Conservation (phyloP, 30 jellyfish, hydroid and myxozoan species). For the Aurelia coerulea region DNA sequence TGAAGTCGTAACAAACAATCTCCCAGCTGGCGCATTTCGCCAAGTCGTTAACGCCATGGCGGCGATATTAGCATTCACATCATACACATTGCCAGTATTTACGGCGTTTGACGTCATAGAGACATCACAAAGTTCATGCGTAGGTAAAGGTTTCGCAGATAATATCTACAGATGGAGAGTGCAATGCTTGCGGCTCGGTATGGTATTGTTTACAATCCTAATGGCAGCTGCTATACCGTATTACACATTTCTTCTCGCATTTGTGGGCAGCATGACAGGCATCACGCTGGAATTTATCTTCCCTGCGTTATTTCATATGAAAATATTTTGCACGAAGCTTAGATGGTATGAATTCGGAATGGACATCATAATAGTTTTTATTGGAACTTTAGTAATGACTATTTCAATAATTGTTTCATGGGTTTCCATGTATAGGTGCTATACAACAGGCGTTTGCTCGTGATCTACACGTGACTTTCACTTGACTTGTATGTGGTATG, state of each 20-base stretch:
- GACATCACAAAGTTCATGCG: conserved; percentile 65
- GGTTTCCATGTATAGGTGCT: conserved; percentile 89
- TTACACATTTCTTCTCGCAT: conserved; percentile 81
- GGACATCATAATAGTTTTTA: conserved; percentile 81
- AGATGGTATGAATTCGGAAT: conserved; percentile 87
- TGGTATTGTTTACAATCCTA: conserved; percentile 77
- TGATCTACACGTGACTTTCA: no score
- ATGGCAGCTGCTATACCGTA: conserved; percentile 96
- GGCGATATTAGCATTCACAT: conserved; percentile 90
- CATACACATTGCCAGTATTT: conserved; percentile 92
- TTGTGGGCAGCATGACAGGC: conserved; percentile 93
- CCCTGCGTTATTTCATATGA: conserved; percentile 94
- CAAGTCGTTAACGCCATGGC: conserved; percentile 95
- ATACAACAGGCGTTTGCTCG: neutral
- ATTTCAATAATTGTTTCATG: conserved; percentile 97
- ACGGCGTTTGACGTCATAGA: conserved; percentile 95
- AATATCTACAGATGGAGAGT: conserved; percentile 81
- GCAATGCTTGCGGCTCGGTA: conserved; percentile 63
- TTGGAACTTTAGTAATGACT: conserved; percentile 92
- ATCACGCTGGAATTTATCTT: conserved; percentile 86
- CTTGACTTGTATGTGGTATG: no score
- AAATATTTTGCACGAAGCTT: conserved; percentile 77
- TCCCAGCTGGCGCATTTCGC: conserved; percentile 88
- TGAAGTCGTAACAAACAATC: conserved; percentile 90
- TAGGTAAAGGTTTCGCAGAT: conserved; percentile 75